These are phyloP conservation scores for Ophioninae sp. DNA, from an alignment of 2,888 invertebrate genomes.

Conservation along the genomic window DNA sequence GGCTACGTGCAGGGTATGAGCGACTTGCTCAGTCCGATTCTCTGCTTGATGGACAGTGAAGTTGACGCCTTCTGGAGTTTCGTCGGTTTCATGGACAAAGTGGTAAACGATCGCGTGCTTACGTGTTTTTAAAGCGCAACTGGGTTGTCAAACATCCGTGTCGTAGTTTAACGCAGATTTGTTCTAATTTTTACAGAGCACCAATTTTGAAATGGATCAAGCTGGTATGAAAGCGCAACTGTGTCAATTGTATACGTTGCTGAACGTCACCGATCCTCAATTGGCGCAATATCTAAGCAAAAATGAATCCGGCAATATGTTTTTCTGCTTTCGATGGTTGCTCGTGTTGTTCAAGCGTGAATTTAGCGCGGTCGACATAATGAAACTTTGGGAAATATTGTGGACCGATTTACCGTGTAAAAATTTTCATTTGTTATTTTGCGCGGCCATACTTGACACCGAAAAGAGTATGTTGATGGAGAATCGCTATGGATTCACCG, in stretches of 20 bases:
- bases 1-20: slow-evolving; percentile 99
- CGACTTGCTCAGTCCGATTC: slow-evolving; percentile 95
- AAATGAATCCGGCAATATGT: slow-evolving; percentile 97
- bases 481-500: slow-evolving; percentile 96
- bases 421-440: slow-evolving; percentile 97
- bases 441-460: slow-evolving; percentile 95
- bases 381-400: slow-evolving; percentile 97
- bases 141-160: background rate
- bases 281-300: slow-evolving; percentile 92
- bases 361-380: slow-evolving; percentile 92
- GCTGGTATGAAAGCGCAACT: slow-evolving; percentile 97
- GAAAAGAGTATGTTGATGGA: slow-evolving; percentile 94
- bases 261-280: slow-evolving; percentile 91
- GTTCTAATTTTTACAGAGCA: slow-evolving; percentile 77
- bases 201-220: slow-evolving; percentile 98
- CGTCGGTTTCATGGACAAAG: slow-evolving; percentile 97
- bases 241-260: slow-evolving; percentile 90
- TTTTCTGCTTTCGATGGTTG: slow-evolving; percentile 99
- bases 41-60: slow-evolving; percentile 94
- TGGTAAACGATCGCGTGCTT: slow-evolving; percentile 84
- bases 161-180: background rate
- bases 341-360: slow-evolving; percentile 98
- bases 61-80: slow-evolving; percentile 99
- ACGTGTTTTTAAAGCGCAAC: background rate
- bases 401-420: slow-evolving; percentile 97